Evolutionary conservation across 2,113 vertebrate genomes (phyloP), one percentile per base, ranked within the genome.

Genomic region (Limnothrissa miodon): DNA sequence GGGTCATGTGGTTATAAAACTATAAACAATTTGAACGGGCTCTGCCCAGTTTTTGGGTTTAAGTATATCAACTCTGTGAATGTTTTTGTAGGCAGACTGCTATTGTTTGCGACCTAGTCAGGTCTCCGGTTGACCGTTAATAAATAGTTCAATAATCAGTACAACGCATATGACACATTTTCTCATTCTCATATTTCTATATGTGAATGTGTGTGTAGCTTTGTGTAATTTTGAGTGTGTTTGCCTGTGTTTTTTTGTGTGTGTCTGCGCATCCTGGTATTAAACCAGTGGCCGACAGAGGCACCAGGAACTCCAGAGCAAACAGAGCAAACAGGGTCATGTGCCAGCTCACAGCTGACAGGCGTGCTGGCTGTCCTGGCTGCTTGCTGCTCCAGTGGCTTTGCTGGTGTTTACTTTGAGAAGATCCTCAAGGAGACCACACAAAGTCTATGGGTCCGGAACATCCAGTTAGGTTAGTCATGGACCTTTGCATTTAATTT

Each of bases 391-490:
- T 99, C 98, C 86, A 99, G 98, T 86, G 98, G 97, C 66, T 99
- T 99, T 86, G 85, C 83, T 9, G 88, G 88, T 4, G 85, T 89
- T 9, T 89, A 86, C 44, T 89, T 87, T 53, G 88, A 86, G 83
- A 89, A 85, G 78, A 87, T 89, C 39, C 88, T 87, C 25, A 89
- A 89, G 59, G 88, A 89, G 81, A 86, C 78, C 78, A 85, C 81
- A 25, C 97, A 99, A 84, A 98, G 97, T 19, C 96, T 99, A 78
- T 99, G 97, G 98, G 94, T 99, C 89, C 95, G 98, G 85, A 99
- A 99, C 90, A 99, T 99, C 91, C 97, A 99, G 91, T 95, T 99
- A n/a, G 98, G 98, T 99, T 87, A 80, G 83, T 29, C 51, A 56
- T 56, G 19, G 19, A 56, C 51, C 19, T 56, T 23, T 33, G 23